A percentile compares a stretch with the other conserved stretches of the same genome.
These are phyloP conservation scores for Thera britannica DNA, from an alignment of 2,888 invertebrate species.

Conservation along the genomic window DNA sequence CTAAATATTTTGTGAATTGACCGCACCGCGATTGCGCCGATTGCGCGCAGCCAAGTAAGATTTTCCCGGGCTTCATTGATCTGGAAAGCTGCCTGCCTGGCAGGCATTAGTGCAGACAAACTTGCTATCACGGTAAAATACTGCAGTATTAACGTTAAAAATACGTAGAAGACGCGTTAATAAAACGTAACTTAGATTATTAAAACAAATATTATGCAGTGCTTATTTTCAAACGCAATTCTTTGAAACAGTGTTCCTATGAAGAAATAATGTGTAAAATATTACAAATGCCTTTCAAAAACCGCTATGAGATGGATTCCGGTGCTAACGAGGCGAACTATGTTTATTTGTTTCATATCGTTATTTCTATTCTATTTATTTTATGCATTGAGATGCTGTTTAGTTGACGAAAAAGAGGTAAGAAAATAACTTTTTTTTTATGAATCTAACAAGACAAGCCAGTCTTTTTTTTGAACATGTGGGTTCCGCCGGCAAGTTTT, in stretches of 20 bases:
- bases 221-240: background rate
- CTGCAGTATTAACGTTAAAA: constrained; percentile 35
- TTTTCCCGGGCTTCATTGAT: constrained; percentile 48
- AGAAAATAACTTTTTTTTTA: background rate
- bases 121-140: constrained; percentile 32
- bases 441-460: background rate
- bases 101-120: constrained; percentile 18
- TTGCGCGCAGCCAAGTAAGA: constrained; percentile 49
- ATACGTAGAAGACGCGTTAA: background rate
- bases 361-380: constrained; percentile 79
- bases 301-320: constrained; percentile 76
- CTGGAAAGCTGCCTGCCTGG: constrained; percentile 25
- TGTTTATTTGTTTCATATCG: constrained; percentile 74
- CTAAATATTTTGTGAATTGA: constrained; percentile 32
- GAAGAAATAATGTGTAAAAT: constrained; percentile 27
- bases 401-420: constrained; percentile 78
- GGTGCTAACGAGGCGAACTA: constrained; percentile 72
- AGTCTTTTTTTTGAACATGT: too few species aligned
- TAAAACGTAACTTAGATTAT: constrained; percentile 1
- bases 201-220: background rate
- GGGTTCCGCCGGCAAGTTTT: too few species aligned
- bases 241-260: constrained; percentile 14
- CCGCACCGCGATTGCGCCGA: constrained; percentile 57
- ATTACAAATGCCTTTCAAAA: constrained; percentile 68
- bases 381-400: constrained; percentile 74